phyloP scores from a whole-genome alignment of 2,113 vertebrate species.

The Salminus brasiliensis region DNA sequence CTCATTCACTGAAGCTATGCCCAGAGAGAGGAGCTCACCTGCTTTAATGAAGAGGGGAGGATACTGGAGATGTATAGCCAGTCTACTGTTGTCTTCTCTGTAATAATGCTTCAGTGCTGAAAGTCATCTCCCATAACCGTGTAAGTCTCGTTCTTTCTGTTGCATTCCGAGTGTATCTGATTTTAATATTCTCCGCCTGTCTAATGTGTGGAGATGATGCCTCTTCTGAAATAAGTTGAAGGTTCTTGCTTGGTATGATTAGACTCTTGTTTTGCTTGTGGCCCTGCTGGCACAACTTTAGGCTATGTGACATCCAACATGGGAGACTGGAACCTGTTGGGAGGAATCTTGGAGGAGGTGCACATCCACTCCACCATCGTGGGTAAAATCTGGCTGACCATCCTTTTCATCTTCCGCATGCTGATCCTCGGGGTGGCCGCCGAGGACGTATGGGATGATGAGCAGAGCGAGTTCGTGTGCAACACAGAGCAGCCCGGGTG shows the following conservation, averaged over 20 bases:
- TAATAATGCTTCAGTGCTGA: not conserved
- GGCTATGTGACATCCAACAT: conserved; percentile 81
- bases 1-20: conserved; percentile 53
- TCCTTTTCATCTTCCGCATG: conserved; percentile 96
- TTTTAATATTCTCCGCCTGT: not conserved
- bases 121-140: not conserved
- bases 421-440: conserved; percentile 91
- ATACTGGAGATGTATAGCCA: conserved; percentile 3
- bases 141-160: conserved; percentile 34
- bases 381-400: conserved; percentile 96
- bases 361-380: conserved; percentile 93
- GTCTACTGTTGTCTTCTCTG: not conserved
- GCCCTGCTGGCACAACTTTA: conserved; percentile 40
- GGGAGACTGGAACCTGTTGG: conserved; percentile 95
- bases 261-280: not conserved
- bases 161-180: not conserved
- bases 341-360: conserved; percentile 92
- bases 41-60: conserved; percentile 34
- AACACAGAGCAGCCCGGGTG: conserved; percentile 96
- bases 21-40: conserved; percentile 21
- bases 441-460: conserved; percentile 94
- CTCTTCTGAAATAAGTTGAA: not conserved
- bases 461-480: conserved; percentile 92
- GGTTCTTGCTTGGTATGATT: no score
- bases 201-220: not conserved